Evolutionary conservation across 2,888 invertebrate genomes (phyloP), one percentile per base, ranked within the genome.

Genomic region (Digitonthophagus gazella): DNA sequence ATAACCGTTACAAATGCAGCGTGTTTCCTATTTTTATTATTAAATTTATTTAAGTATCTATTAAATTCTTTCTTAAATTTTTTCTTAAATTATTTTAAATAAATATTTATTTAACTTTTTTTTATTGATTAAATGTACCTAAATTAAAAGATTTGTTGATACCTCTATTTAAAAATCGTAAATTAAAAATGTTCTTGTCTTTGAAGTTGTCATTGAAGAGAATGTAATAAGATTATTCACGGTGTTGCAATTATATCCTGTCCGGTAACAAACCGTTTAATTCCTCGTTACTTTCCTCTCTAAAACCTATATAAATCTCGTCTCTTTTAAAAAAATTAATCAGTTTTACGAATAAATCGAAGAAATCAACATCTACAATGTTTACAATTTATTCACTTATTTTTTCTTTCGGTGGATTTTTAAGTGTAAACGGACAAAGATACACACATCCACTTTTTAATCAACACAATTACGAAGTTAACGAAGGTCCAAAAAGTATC

Each of bases 341-440:
- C 20, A 61, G 61, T 61, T 19, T 61, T 5, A 19, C 61, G 6
- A 61, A 61, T 4, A n/a, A 18, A 6, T 8, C 61, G 19, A 15
- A 1, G 15, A 16, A 6, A 16, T 5, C 61, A 18, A 61, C 19
- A 57, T 18, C n/a, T 14, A 18, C 8, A 11, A n/a, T 61, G 15
- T 19, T 61, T 19, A n/a, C n/a, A n/a, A n/a, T n/a, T n/a, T n/a
- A n/a, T 44, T 44, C 28, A 5, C 6, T n/a, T 3, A 61, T 61
- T n/a, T 14, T 18, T 18, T n/a, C 61, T 6, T 16, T 44, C 28
- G 1, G 6, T 44, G 6, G 6, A 2, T 8, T 44, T 44, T 8
- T 11, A 44, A 44, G 28, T 5, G 61, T 11, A 3, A 61, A 61
- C 20, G n/a, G 18, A n/a, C 61, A 61, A 61, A 61, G 61, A 61